Base-by-base conservation (phyloP, 1,140 invertebrate genomes). In the Brachionus paranguensis region DNA sequence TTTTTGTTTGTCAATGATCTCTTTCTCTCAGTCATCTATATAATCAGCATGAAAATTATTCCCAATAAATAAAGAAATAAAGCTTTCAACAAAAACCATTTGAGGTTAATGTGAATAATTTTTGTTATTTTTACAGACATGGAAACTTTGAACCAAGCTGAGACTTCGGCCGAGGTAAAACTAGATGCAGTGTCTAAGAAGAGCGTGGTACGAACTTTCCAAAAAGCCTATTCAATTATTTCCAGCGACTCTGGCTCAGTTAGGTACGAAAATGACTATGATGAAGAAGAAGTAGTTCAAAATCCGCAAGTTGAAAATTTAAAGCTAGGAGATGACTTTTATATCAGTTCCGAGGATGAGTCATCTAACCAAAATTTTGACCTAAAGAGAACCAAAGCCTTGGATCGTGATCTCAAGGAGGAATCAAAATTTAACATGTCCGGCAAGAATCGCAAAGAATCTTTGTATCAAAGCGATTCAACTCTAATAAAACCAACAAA, bases 391-490 rank as follows among this genome's bases (percentile, higher is more conserved):
- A 47, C 43, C 27, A 47, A 27, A 50, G 72, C 72, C n/a, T 50
- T 76, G 2, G 47, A 76, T n/a, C 17, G 27, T 0, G 20, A 76
- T 12, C 47, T 76, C 20, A 76, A 76, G 27, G 72, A 76, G 27
- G 72, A 76, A 20, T 76, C 72, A 2, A 76, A 76, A 76, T 76
- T 50, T 76, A 50, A 50, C 72, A 76, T 50, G 72, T 76, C 45
- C 10, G 27, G 24, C 11, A 47, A 76, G 50, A 76, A 76, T 24
- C 47, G 27, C 12, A 47, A 76, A 50, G 24, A 47, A 20, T 76
- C 72, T 14, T 14, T 76, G 17, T 47, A 76, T 7, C 12, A 50
- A 27, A 76, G 43, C 29, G 43, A 50, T 29, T 76, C 72, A 24
- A 50, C 43, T 27, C 43, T 50, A 20, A 5, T 5, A 10, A 27